A percentile compares a stretch with the other conserved stretches of the same genome.
phyloP scores from a whole-genome alignment of 2,113 vertebrate species.

The Lucifuga dentata region DNA sequence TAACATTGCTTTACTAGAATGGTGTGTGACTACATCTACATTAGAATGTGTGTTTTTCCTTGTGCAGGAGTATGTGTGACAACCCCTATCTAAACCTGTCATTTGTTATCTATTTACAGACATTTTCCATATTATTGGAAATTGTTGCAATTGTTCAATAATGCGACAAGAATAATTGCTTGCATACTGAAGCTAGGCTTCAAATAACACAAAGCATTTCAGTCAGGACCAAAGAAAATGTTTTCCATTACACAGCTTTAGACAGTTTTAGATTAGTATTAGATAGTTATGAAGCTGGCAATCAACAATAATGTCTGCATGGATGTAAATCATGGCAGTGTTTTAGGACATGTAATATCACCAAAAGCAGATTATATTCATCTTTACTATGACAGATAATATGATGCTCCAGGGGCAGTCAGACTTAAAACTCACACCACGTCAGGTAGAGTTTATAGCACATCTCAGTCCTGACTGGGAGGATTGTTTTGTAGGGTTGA shows the following conservation, averaged over 20 bases:
- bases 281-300: slow-evolving; percentile 11
- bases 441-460: not conserved
- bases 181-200: too few species aligned
- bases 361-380: not conserved
- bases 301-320: not conserved
- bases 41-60: not conserved
- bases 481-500: not conserved
- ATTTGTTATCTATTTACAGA: too few species aligned
- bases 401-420: not conserved
- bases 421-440: not conserved
- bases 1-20: not conserved
- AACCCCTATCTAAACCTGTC: too few species aligned
- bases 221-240: too few species aligned
- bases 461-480: not conserved
- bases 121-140: too few species aligned
- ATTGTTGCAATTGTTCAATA: too few species aligned
- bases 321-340: not conserved
- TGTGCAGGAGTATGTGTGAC: too few species aligned
- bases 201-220: too few species aligned
- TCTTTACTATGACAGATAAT: not conserved
- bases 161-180: too few species aligned
- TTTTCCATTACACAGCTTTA: too few species aligned
- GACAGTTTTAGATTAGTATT: too few species aligned
- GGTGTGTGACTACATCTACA: not conserved
- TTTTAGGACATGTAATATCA: slow-evolving; percentile 2